Conservation (phyloP, 2,888 invertebrate genomes). For the Eretmocerus hayati region DNA sequence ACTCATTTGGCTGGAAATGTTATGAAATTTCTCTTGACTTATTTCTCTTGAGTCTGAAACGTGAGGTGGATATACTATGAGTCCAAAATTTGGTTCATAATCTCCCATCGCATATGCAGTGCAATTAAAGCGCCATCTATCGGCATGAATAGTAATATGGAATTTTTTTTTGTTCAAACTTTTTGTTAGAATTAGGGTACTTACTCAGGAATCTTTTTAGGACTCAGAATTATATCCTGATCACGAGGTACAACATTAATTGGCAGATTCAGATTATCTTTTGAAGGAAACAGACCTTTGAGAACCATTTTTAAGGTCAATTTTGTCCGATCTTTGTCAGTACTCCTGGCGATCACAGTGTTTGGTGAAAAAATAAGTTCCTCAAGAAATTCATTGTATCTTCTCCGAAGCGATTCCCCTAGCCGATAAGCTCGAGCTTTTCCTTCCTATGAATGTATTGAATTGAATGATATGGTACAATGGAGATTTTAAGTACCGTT, state of each 20-base stretch:
- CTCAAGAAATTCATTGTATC: conserved; percentile 49
- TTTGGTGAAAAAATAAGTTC: conserved; percentile 44
- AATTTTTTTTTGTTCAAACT: too few species aligned
- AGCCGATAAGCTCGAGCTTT: conserved; percentile 50
- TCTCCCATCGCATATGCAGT: too few species aligned
- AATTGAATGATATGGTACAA: background rate
- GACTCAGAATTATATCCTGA: background rate
- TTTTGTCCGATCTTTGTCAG: conserved; percentile 29
- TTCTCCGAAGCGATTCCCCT: conserved; percentile 48
- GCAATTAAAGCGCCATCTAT: too few species aligned
- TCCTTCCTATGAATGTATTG: conserved; percentile 45
- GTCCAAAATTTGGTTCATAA: too few species aligned
- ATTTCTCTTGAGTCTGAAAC: too few species aligned
- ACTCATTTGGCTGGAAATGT: too few species aligned
- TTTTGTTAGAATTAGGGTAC: too few species aligned
- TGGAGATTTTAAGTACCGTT: background rate
- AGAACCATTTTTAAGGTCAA: conserved; percentile 29
- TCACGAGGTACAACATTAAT: background rate
- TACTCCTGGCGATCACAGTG: conserved; percentile 2
- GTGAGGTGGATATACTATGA: too few species aligned
- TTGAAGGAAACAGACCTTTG: conserved; percentile 27
- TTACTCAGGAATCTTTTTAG: background rate
- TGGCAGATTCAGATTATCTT: background rate
- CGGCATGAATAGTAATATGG: background rate
- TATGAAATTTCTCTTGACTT: too few species aligned